These are phyloP conservation scores for Habroteleia sp. DNA, from an alignment of 2,888 invertebrate genomes.

Conservation along the genomic window DNA sequence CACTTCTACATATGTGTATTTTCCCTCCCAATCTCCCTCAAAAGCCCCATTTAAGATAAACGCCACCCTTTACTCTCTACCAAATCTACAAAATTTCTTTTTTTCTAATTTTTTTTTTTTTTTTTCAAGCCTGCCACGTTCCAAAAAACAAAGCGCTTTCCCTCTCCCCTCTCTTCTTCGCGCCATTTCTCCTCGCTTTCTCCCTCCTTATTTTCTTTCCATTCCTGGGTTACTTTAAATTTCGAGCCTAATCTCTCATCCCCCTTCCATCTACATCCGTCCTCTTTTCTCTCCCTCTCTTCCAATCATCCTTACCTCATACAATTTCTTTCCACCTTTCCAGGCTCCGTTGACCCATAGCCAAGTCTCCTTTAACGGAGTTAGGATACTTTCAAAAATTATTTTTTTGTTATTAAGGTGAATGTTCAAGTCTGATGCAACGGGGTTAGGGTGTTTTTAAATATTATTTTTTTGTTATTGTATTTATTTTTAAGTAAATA, in stretches of 20 bases:
- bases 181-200: too few species aligned
- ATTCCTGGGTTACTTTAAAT: neutral
- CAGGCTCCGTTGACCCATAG: neutral
- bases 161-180: neutral
- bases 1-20: constrained; percentile 54
- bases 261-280: neutral
- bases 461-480: too few species aligned
- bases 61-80: constrained; percentile 29
- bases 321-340: neutral
- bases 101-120: neutral
- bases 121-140: neutral
- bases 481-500: too few species aligned
- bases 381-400: too few species aligned
- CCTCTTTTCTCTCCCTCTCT: neutral
- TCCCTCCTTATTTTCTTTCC: neutral
- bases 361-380: too few species aligned
- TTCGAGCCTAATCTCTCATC: neutral
- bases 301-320: neutral
- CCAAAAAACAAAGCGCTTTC: neutral
- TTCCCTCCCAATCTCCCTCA: constrained; percentile 56
- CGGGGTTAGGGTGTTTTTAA: too few species aligned
- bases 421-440: too few species aligned
- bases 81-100: neutral
- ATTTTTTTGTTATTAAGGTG: too few species aligned
- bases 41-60: constrained; percentile 44